Evolutionary conservation across 2,888 invertebrate species (phyloP).

Genomic region (Diplolepis rosae): DNA sequence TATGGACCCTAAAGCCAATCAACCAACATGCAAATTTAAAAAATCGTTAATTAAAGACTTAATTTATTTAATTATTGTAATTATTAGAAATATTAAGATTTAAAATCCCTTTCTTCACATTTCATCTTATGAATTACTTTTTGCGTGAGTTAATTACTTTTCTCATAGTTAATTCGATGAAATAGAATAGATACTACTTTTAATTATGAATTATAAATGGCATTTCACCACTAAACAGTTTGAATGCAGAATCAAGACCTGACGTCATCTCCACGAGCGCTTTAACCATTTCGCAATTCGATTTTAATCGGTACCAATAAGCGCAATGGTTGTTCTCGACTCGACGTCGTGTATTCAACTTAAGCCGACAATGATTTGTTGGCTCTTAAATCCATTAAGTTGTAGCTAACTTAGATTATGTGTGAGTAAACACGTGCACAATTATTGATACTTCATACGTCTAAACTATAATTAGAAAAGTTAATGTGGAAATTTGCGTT

Average conservation of each 20-base stretch:
- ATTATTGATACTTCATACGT: background rate
- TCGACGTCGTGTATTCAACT: slow-evolving; percentile 17
- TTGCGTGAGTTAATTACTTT: background rate
- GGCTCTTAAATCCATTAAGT: slow-evolving; percentile 23
- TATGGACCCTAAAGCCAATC: too few species aligned
- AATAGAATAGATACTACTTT: background rate
- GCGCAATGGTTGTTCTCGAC: slow-evolving; percentile 31
- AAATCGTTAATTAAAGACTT: too few species aligned
- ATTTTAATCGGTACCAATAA: slow-evolving; percentile 60
- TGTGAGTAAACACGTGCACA: background rate
- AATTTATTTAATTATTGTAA: too few species aligned
- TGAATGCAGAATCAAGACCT: slow-evolving; percentile 40
- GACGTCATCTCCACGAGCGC: slow-evolving; percentile 57
- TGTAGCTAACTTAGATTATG: slow-evolving; percentile 20
- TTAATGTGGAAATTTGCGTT: too few species aligned
- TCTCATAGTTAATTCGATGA: background rate
- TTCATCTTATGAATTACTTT: too few species aligned
- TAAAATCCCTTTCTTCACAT: too few species aligned
- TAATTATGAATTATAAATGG: slow-evolving; percentile 3
- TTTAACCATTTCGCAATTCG: slow-evolving; percentile 60
- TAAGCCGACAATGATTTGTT: slow-evolving; percentile 31
- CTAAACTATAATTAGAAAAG: too few species aligned
- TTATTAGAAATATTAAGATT: too few species aligned
- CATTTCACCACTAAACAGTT: slow-evolving; percentile 32
- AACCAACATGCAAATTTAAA: too few species aligned